phyloP scores from a whole-genome alignment of 2,113 vertebrate genomes.

The Cynoglossus semilaevis region DNA sequence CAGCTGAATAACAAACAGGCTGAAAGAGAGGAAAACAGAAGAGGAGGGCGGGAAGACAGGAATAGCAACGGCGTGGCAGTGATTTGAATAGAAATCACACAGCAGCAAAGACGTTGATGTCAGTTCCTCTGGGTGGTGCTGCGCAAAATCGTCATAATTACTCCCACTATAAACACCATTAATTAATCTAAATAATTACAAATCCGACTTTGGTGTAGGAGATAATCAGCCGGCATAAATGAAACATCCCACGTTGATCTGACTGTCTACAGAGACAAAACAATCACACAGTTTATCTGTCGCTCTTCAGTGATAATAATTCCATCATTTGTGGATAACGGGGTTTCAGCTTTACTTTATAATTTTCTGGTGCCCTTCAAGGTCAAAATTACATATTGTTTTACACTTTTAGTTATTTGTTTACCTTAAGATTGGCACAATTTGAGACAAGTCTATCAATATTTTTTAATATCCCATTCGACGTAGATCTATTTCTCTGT shows the following conservation, averaged over 20 bases:
- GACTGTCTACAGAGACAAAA: conserved; percentile 8
- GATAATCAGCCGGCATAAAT: conserved; percentile 44
- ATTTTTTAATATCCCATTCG: too few species aligned
- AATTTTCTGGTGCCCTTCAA: too few species aligned
- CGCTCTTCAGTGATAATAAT: background rate
- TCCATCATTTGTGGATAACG: too few species aligned
- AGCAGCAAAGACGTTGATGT: conserved; percentile 1
- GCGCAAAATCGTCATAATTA: conserved; percentile 42
- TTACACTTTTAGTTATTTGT: too few species aligned
- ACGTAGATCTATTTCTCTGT: too few species aligned
- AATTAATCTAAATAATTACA: conserved; percentile 42
- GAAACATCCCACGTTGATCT: conserved; percentile 24
- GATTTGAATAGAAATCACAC: conserved; percentile 7
- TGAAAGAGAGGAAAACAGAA: too few species aligned
- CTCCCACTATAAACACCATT: conserved; percentile 14
- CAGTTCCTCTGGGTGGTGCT: conserved; percentile 15
- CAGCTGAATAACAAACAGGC: background rate
- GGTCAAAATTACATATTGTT: too few species aligned
- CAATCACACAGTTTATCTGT: conserved; percentile 1
- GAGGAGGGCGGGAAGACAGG: background rate
- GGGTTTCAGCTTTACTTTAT: too few species aligned
- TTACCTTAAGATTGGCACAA: too few species aligned
- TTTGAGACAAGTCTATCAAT: too few species aligned
- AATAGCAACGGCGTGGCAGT: background rate
- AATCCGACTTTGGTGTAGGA: conserved; percentile 22